These are phyloP conservation scores for Bombus pyrosoma DNA, from an alignment of 1,140 invertebrate genomes.

Conservation along the genomic window DNA sequence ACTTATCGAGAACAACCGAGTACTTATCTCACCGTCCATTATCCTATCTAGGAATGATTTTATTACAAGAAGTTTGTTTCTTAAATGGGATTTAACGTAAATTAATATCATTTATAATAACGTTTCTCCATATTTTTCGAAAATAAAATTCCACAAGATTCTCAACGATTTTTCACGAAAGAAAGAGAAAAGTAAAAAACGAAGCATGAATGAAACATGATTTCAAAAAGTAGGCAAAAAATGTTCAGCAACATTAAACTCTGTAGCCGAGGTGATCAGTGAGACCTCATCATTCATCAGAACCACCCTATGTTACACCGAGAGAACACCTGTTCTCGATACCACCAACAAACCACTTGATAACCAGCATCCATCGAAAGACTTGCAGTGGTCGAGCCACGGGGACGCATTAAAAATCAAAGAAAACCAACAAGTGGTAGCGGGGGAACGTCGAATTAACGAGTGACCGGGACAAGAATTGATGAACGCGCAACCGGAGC, in stretches of 20 bases:
- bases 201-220: not conserved
- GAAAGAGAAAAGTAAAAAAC: no score
- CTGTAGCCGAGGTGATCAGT: not conserved
- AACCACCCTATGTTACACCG: not conserved
- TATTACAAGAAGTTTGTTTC: no score
- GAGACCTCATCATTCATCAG: not conserved
- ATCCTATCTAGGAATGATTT: no score
- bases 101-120: not conserved
- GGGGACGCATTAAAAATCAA: slow-evolving; percentile 3
- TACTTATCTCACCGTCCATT: no score
- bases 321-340: slow-evolving; percentile 19
- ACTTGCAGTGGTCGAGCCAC: not conserved
- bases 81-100: no score
- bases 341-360: not conserved
- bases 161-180: not conserved
- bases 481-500: not conserved
- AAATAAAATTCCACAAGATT: not conserved
- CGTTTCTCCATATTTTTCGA: not conserved
- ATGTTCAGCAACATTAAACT: not conserved
- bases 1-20: no score
- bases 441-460: slow-evolving; percentile 20
- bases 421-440: slow-evolving; percentile 22
- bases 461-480: slow-evolving; percentile 18
- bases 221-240: not conserved
- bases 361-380: not conserved